Base-by-base conservation (phyloP, 1,140 invertebrate species). In the Cydia pomonella region DNA sequence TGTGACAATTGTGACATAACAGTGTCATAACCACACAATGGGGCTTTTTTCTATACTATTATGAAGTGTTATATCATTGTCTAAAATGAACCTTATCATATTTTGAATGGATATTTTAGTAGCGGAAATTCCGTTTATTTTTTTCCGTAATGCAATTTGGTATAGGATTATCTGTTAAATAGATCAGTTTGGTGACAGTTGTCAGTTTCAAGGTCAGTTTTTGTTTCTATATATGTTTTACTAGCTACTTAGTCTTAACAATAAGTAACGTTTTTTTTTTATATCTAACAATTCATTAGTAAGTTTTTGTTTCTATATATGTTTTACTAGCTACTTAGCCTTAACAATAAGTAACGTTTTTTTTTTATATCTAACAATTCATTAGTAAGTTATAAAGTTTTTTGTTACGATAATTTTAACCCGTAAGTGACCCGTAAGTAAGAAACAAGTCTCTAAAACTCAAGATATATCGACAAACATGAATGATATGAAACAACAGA, bases 21-120 rank as follows among this genome's bases (percentile, higher is more conserved):
- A 23, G 53, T 59, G 53, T 59, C 21, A 59, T 59, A 59, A 59
- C 10, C 23, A 59, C 53, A 59, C 53, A 59, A 59, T 59, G 9
- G 53, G 18, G 21, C 21, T 5, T 59, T 59, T 59, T 59, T 59
- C 18, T 59, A 10, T 59, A 12, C 18, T 10, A n/a, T 18, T 59
- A 7, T 23, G 18, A 16, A 53, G 53, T 59, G 21, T 59, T 59
- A 59, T 59, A 59, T 59, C 53, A 59, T 59, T 59, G 53, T 59
- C 23, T 59, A 59, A 23, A 23, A 59, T 23, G 18, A 21, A 59
- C 7, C 9, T 59, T 10, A 18, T 59, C 21, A 59, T 59, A 59
- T 59, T 59, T 18, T 23, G 53, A 59, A n/a, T n/a, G 3, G 53
- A 23, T 59, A 1, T 3, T 23, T 21, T 21, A 18, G 53, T 23